phyloP scores from a whole-genome alignment of 92 coral and sea anemone species.

The Phymanthus crucifer region DNA sequence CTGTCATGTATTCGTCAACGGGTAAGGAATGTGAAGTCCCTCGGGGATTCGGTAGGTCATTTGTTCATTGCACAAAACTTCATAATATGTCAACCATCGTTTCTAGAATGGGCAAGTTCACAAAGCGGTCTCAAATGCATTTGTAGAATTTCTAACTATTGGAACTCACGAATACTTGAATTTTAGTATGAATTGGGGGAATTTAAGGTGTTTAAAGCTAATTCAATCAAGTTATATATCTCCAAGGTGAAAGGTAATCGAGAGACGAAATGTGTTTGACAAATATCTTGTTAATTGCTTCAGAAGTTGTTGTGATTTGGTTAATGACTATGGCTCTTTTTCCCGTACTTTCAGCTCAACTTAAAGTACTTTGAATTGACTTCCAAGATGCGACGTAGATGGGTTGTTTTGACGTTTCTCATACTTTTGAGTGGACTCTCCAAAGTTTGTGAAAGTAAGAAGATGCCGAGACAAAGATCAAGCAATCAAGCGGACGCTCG shows the following conservation, averaged over 20 bases:
- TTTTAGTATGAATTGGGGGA: constrained; percentile 27
- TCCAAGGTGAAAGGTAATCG: constrained; percentile 36
- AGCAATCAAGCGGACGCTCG: constrained; percentile 49
- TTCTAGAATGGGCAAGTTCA: constrained; percentile 57
- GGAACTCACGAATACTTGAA: not conserved
- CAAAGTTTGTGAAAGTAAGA: constrained; percentile 39
- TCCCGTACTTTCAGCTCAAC: constrained; percentile 54
- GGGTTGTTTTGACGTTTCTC: constrained; percentile 25
- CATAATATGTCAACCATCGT: constrained; percentile 31
- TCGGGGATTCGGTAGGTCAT: constrained; percentile 49
- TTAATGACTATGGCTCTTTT: constrained; percentile 58
- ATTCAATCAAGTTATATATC: constrained; percentile 25
- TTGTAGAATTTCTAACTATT: constrained; percentile 23
- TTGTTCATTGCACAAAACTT: constrained; percentile 40
- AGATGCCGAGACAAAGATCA: constrained; percentile 34
- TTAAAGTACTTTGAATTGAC: constrained; percentile 46
- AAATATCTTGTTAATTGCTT: constrained; percentile 72
- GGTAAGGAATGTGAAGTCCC: constrained; percentile 53
- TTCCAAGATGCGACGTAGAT: constrained; percentile 38
- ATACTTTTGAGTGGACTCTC: constrained; percentile 40
- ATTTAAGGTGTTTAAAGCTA: constrained; percentile 28
- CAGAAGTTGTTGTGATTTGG: constrained; percentile 72
- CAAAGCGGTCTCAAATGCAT: constrained; percentile 15
- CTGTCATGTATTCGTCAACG: constrained; percentile 59
- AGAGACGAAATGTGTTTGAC: constrained; percentile 40